These are phyloP conservation scores for Oryzias melastigma DNA, from an alignment of 2,113 vertebrate species.

Conservation along the genomic window DNA sequence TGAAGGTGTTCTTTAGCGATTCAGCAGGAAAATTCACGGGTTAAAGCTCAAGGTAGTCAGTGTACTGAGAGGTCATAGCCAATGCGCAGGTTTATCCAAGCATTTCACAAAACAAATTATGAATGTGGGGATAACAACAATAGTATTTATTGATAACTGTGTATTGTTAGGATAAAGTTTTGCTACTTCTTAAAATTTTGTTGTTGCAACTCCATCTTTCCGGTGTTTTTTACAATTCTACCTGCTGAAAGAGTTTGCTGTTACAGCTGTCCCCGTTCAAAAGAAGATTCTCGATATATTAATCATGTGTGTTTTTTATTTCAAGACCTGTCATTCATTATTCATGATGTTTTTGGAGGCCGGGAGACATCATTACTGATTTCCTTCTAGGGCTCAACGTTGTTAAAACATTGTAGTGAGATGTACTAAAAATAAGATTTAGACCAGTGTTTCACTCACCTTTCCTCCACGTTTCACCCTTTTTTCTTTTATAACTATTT, in stretches of 20 bases:
- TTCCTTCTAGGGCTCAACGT: conserved; percentile 46
- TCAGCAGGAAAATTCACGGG: conserved; percentile 10
- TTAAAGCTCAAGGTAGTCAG: not conserved
- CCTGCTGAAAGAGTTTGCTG: conserved; percentile 4
- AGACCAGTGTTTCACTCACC: conserved; percentile 8
- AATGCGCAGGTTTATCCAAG: not conserved
- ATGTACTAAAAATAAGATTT: conserved; percentile 22
- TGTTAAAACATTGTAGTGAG: conserved; percentile 40
- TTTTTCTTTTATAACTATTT: conserved; percentile 14
- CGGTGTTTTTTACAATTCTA: conserved; percentile 16
- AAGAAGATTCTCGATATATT: conserved; percentile 54
- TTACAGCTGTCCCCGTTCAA: conserved; percentile 38
- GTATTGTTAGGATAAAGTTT: too few species aligned
- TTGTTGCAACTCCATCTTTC: conserved; percentile 4
- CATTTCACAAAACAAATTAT: not conserved
- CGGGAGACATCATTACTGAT: conserved; percentile 51
- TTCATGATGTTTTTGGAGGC: conserved; percentile 61
- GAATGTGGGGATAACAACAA: too few species aligned
- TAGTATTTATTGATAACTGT: too few species aligned
- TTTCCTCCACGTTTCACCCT: conserved; percentile 1
- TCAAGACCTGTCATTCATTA: conserved; percentile 62
- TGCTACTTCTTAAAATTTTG: not conserved
- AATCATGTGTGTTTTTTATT: conserved; percentile 63
- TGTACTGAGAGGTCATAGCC: not conserved
- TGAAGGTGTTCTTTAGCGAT: not conserved